Evolutionary conservation across 2,797 vertebrate genomes (phyloP), one percentile per base, ranked within the genome.

Genomic region (Gymnopithys bicolor): DNA sequence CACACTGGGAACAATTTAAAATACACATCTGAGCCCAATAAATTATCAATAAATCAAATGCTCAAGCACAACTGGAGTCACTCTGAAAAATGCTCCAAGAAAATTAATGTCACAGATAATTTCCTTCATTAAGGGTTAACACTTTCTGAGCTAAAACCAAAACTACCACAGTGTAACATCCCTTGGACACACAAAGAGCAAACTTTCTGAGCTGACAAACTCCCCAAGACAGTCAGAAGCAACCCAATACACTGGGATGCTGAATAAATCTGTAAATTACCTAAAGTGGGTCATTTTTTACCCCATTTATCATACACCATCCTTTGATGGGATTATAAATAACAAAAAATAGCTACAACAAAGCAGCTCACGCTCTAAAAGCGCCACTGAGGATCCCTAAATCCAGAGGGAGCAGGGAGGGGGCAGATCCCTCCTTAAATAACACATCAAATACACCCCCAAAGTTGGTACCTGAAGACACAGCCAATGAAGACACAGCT

Each of bases 201-300:
- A 96, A 95, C 96, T 95, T 97, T 94, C 97, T 96, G 62, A 95
- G 95, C 93, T 95, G 89, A 95, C 89, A 93, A 95, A 96, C 84
- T 93, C 76, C 51, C 94, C 83, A 89, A 95, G 85, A 76, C 91
- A 93, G 79, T 58, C 89, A 94, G 92, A 92, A 96, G 88, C 93
- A 96, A 97, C 91, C 95, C 89, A 90, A 75, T 89, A 56, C 37
- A 49, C 78, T 87, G 64, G 71, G 90, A 84, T 93, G 85, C 56
- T 84, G 70, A 77, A 13, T 41, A 64, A 28, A 48, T 48, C 86
- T 88, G 76, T 64, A 79, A 86, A 75, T 75, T 53, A 59, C 55
- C 46, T 85, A 66, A 77, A 68, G 46, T 78, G 84, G 15, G 55
- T 15, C n/a, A 46, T 64, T 46, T 45, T 94, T 89, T 24, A 69